Percentiles rank a stretch among this genome's conserved stretches.
phyloP scores from a whole-genome alignment of 2,797 vertebrate genomes.

The Anas flavirostris region DNA sequence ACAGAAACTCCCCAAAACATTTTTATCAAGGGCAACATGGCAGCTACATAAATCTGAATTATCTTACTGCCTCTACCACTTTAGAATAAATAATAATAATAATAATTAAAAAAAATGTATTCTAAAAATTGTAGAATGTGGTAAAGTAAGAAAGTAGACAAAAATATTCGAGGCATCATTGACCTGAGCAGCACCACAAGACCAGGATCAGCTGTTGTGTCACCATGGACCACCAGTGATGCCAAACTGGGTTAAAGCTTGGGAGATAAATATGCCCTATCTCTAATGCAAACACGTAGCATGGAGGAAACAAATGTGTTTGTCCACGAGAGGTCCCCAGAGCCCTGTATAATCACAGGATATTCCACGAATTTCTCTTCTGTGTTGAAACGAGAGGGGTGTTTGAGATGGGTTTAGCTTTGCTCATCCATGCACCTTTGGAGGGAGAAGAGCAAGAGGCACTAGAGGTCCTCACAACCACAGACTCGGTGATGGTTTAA shows the following conservation, averaged over 20 bases:
- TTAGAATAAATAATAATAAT: background rate
- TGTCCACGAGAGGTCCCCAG: constrained; percentile 73
- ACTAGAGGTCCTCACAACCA: background rate
- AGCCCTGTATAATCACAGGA: constrained; percentile 17
- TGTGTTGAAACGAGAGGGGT: background rate
- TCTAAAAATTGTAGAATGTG: background rate
- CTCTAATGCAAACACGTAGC: accelerated
- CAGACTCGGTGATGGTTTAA: background rate
- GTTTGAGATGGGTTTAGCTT: background rate
- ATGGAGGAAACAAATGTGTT: background rate
- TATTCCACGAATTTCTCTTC: background rate
- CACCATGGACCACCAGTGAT: accelerated
- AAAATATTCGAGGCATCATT: background rate
- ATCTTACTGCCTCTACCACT: background rate
- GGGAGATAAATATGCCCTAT: background rate
- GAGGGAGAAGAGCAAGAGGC: background rate
- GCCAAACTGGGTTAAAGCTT: background rate
- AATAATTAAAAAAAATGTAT: background rate
- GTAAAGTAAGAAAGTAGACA: background rate
- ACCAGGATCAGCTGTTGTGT: background rate
- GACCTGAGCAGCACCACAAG: background rate
- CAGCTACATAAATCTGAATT: background rate
- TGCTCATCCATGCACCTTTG: background rate
- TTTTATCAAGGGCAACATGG: background rate
- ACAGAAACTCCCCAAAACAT: background rate